A percentile compares a stretch with the other conserved stretches of the same genome.
phyloP scores from a whole-genome alignment of 2,113 vertebrate genomes.

The Pionites leucogaster region DNA sequence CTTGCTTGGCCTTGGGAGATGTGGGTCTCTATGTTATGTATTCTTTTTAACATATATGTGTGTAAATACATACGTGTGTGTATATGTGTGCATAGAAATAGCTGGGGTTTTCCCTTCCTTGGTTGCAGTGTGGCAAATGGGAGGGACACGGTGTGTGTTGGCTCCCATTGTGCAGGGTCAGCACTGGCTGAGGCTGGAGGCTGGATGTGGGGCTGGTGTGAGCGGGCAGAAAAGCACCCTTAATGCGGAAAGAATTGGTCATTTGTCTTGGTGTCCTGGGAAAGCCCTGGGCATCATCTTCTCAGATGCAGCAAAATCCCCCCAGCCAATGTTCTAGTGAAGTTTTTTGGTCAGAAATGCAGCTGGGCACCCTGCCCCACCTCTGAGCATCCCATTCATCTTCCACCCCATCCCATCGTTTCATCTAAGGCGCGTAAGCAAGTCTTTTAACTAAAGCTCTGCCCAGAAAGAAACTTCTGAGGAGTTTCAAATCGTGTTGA shows the following conservation, averaged over 20 bases:
- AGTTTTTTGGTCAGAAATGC: not conserved
- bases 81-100: not conserved
- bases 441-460: not conserved
- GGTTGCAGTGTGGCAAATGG: not conserved
- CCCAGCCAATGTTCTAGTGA: not conserved
- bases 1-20: not conserved
- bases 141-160: accelerated
- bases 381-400: conserved; percentile 29
- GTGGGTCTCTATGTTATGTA: accelerated
- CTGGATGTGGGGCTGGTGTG: not conserved
- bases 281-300: conserved; percentile 21
- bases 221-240: not conserved
- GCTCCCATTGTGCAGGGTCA: not conserved
- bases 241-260: conserved; percentile 8
- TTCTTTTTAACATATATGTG: accelerated
- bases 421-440: conserved; percentile 3
- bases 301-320: not conserved
- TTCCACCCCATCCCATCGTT: not conserved
- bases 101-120: accelerated
- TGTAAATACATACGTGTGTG: accelerated
- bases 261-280: conserved; percentile 48
- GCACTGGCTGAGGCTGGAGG: not conserved
- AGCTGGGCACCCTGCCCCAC: not conserved
- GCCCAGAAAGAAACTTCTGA: not conserved
- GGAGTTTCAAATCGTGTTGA: not conserved